Evolutionary conservation across 2,888 invertebrate species (phyloP).

Genomic region (Leptinotarsa peninsularis): DNA sequence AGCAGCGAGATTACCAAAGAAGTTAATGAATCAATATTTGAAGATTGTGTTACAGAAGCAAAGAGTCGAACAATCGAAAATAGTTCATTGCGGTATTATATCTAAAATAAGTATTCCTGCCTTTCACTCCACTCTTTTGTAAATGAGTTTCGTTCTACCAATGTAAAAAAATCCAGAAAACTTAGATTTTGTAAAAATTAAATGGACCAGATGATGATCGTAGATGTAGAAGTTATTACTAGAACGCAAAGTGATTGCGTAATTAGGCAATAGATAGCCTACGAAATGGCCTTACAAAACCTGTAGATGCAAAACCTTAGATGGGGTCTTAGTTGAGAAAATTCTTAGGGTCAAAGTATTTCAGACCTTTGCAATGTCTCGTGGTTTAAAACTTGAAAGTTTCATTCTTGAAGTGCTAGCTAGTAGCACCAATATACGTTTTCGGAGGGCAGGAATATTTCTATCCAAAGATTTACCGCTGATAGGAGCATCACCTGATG

Average conservation of each 20-base stretch:
- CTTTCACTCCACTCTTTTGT: background rate
- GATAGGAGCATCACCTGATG: background rate
- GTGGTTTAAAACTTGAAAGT: background rate
- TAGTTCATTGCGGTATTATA: background rate
- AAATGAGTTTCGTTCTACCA: background rate
- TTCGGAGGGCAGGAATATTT: background rate
- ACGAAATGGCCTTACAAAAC: no score
- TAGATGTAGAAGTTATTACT: background rate
- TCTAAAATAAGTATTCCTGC: slow-evolving; percentile 1
- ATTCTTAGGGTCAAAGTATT: background rate
- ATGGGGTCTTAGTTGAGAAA: background rate
- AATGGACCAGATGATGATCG: background rate
- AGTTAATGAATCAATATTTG: background rate
- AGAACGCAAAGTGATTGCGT: background rate
- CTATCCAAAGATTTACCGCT: background rate
- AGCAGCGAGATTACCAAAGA: slow-evolving; percentile 3
- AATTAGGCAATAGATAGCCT: no score
- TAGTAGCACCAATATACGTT: slow-evolving; percentile 3
- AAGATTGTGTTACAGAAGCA: background rate
- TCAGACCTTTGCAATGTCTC: background rate
- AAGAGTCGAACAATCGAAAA: background rate
- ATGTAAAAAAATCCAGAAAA: slow-evolving; percentile 4
- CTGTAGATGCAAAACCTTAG: no score
- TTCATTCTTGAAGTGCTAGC: background rate
- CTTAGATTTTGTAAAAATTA: slow-evolving; percentile 14